phyloP scores from a whole-genome alignment of 2,797 vertebrate genomes.

The Brachyalestes nurse region DNA sequence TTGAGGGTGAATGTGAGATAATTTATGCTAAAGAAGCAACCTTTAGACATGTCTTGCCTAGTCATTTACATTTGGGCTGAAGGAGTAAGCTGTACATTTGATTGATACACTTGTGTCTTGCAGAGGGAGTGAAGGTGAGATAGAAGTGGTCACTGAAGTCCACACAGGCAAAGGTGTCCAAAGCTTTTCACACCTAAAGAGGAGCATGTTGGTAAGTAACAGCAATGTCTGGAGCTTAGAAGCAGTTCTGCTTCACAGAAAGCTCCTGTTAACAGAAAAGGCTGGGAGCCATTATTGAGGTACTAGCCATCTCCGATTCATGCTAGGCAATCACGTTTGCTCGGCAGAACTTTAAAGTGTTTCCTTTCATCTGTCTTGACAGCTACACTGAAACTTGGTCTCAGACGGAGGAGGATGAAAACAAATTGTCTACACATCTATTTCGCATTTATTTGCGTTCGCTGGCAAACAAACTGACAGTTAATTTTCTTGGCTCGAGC shows the following conservation, averaged over 20 bases:
- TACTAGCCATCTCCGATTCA: slow-evolving; percentile 15
- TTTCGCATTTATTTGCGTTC: slow-evolving; percentile 47
- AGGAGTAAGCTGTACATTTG: not conserved
- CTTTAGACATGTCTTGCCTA: no score
- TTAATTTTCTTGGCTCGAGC: slow-evolving; percentile 48
- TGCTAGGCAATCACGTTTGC: slow-evolving; percentile 21
- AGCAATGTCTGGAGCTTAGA: not conserved
- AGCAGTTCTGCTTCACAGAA: not conserved
- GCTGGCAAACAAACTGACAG: slow-evolving; percentile 46
- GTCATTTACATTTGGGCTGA: no score
- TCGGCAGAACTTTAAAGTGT: slow-evolving; percentile 15
- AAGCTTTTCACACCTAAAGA: not conserved
- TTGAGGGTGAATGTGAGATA: not conserved
- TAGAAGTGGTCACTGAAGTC: not conserved
- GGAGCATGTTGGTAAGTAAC: not conserved
- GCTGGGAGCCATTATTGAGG: slow-evolving; percentile 9
- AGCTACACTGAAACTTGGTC: slow-evolving; percentile 31
- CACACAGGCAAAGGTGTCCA: not conserved
- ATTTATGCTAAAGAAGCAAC: no score
- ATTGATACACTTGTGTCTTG: not conserved
- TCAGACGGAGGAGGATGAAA: slow-evolving; percentile 31
- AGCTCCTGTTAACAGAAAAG: not conserved
- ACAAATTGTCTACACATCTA: slow-evolving; percentile 50
- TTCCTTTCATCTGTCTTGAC: slow-evolving; percentile 42
- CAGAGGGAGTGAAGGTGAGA: not conserved